phyloP scores from a whole-genome alignment of 1,140 invertebrate species.

The Drosophila virilis region DNA sequence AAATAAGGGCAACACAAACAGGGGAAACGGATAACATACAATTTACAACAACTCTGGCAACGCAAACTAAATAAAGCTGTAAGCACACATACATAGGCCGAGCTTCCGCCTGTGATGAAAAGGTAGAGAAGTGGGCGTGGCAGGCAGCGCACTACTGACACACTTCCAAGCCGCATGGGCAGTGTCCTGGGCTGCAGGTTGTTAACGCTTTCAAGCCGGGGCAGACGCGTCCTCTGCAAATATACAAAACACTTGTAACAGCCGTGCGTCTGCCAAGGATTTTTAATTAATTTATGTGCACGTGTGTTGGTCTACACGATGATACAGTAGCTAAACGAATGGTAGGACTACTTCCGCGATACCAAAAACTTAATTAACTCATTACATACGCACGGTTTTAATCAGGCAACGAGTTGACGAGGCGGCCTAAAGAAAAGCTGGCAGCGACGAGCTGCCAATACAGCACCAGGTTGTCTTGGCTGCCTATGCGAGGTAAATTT shows the following conservation, averaged over 20 bases:
- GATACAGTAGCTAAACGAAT: neutral
- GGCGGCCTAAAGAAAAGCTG: slow-evolving; percentile 36
- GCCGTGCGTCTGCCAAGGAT: slow-evolving; percentile 56
- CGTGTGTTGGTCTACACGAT: slow-evolving; percentile 38
- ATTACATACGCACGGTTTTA: slow-evolving; percentile 81
- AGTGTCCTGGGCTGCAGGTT: slow-evolving; percentile 23
- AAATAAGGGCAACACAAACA: slow-evolving; percentile 74
- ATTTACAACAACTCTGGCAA: slow-evolving; percentile 73
- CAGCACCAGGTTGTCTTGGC: slow-evolving; percentile 1
- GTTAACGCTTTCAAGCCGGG: slow-evolving; percentile 47
- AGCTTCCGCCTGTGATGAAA: slow-evolving; percentile 71
- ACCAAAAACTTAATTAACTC: slow-evolving; percentile 84
- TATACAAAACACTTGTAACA: slow-evolving; percentile 79
- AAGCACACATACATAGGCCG: slow-evolving; percentile 30
- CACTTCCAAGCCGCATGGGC: slow-evolving; percentile 49
- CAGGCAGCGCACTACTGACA: slow-evolving; percentile 63
- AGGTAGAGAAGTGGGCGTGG: slow-evolving; percentile 63
- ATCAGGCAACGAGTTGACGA: slow-evolving; percentile 75
- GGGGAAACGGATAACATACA: slow-evolving; percentile 81
- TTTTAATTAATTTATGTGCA: slow-evolving; percentile 79
- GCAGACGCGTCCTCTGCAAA: slow-evolving; percentile 67
- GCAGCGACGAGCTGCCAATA: slow-evolving; percentile 26
- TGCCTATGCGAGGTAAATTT: slow-evolving; percentile 51
- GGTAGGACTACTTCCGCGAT: slow-evolving; percentile 27
- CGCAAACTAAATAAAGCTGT: slow-evolving; percentile 57